phyloP scores from a whole-genome alignment of 2,888 invertebrate genomes.

The Seira sanloemensis region DNA sequence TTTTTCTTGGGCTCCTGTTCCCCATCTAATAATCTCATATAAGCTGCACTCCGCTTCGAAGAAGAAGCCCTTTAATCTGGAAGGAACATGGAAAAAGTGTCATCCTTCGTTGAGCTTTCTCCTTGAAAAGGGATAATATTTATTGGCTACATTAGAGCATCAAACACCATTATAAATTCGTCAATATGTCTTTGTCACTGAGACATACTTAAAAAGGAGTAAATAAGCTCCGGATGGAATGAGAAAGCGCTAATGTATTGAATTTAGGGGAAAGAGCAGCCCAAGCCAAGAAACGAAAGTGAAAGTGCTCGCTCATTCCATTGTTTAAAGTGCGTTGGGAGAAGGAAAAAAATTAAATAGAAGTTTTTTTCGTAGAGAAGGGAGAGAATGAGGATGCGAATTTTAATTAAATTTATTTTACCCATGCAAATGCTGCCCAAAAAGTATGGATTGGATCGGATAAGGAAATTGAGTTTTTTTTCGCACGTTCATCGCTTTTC shows the following conservation, averaged over 20 bases:
- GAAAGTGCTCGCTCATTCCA: too few species aligned
- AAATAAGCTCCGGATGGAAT: conserved; percentile 61
- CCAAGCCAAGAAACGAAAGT: too few species aligned
- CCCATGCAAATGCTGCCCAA: conserved; percentile 45
- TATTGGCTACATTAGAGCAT: conserved; percentile 47
- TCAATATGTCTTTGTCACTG: conserved; percentile 60
- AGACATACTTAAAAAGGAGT: conserved; percentile 18
- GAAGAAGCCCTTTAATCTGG: too few species aligned
- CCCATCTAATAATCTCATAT: background rate
- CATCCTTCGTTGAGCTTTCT: background rate
- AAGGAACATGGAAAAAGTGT: too few species aligned
- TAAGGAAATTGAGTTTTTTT: too few species aligned
- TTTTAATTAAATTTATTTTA: conserved; percentile 58
- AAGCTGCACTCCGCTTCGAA: too few species aligned
- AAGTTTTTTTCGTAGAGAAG: background rate
- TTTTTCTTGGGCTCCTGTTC: background rate
- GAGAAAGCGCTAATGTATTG: conserved; percentile 56
- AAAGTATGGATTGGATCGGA: too few species aligned
- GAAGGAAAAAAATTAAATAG: too few species aligned
- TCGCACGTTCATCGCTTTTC: too few species aligned
- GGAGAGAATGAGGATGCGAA: conserved; percentile 25
- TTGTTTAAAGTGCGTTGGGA: too few species aligned
- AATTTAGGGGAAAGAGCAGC: too few species aligned
- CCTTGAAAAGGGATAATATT: conserved; percentile 16
- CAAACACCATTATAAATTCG: conserved; percentile 62